Evolutionary conservation across 2,888 invertebrate genomes (phyloP).

Genomic region (Pandemis heparana): DNA sequence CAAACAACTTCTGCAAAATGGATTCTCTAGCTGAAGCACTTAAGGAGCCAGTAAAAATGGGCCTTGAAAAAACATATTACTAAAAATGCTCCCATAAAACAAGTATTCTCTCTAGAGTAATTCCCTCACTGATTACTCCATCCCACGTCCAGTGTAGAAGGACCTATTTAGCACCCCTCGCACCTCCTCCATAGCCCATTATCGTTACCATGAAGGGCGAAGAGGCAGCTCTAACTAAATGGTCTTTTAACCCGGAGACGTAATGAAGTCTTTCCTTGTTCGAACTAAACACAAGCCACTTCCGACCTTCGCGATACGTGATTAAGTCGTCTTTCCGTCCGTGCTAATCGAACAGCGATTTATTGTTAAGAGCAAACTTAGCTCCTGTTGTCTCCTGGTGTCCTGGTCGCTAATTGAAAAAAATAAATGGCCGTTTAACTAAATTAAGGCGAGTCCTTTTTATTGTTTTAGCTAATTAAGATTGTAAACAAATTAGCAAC

Average conservation of each 20-base stretch:
- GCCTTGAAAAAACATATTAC: slow-evolving; percentile 30
- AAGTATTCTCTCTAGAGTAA: slow-evolving; percentile 53
- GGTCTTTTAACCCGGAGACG: slow-evolving; percentile 49
- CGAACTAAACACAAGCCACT: slow-evolving; percentile 48
- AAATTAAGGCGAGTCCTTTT: slow-evolving; percentile 26
- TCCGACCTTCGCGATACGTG: slow-evolving; percentile 46
- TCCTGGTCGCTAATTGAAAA: slow-evolving; percentile 48
- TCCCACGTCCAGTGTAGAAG: slow-evolving; percentile 45
- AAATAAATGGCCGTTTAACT: slow-evolving; percentile 27
- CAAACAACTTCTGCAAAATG: neutral
- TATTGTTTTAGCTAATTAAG: slow-evolving; percentile 19
- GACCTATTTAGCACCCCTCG: slow-evolving; percentile 41
- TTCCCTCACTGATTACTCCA: slow-evolving; percentile 57
- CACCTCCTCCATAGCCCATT: slow-evolving; percentile 7
- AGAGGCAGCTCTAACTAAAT: slow-evolving; percentile 47
- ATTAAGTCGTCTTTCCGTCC: slow-evolving; percentile 48
- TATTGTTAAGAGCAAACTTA: slow-evolving; percentile 50
- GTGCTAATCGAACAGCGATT: slow-evolving; percentile 45
- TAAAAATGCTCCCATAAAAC: slow-evolving; percentile 52
- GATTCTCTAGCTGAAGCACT: neutral
- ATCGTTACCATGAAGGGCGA: slow-evolving; percentile 42
- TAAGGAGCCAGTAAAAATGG: slow-evolving; percentile 4
- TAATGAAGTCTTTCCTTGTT: slow-evolving; percentile 56
- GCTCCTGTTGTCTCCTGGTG: slow-evolving; percentile 46
- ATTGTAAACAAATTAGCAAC: slow-evolving; percentile 16